Evolutionary conservation across 1,140 invertebrate genomes (phyloP).

Genomic region (Dufourea novaeangliae): DNA sequence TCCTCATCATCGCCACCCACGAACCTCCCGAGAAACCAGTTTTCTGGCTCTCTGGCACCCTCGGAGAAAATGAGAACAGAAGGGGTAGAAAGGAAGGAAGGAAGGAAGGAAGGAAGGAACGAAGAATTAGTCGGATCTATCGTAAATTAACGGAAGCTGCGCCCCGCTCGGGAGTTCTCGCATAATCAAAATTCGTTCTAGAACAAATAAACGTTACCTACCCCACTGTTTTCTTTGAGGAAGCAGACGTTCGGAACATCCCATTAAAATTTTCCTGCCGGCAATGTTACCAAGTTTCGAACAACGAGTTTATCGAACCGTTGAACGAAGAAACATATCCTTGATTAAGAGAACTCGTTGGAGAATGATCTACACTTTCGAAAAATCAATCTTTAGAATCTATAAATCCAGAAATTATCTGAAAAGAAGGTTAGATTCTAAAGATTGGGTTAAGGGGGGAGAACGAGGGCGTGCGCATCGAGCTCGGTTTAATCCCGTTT

Average conservation of each 20-base stretch:
- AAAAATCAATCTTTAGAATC: too few species aligned
- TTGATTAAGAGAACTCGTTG: too few species aligned
- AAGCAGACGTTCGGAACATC: neutral
- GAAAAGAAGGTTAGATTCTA: neutral
- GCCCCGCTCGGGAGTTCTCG: neutral
- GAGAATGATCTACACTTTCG: too few species aligned
- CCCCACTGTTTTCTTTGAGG: neutral
- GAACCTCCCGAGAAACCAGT: neutral
- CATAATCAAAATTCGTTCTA: neutral
- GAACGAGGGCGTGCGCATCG: neutral
- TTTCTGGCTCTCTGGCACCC: neutral
- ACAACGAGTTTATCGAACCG: neutral
- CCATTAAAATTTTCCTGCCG: neutral
- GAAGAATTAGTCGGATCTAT: slow-evolving; percentile 8
- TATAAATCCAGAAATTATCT: too few species aligned
- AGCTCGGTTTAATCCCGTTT: slow-evolving; percentile 29
- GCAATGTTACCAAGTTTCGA: neutral
- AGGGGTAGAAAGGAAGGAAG: neutral
- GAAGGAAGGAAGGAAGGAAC: neutral
- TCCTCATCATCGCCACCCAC: neutral
- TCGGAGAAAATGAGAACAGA: too few species aligned
- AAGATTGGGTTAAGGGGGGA: neutral
- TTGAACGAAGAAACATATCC: too few species aligned
- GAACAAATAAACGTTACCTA: neutral
- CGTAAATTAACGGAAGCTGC: slow-evolving; percentile 7